phyloP scores from a whole-genome alignment of 2,888 invertebrate genomes.

The Leucania comma region DNA sequence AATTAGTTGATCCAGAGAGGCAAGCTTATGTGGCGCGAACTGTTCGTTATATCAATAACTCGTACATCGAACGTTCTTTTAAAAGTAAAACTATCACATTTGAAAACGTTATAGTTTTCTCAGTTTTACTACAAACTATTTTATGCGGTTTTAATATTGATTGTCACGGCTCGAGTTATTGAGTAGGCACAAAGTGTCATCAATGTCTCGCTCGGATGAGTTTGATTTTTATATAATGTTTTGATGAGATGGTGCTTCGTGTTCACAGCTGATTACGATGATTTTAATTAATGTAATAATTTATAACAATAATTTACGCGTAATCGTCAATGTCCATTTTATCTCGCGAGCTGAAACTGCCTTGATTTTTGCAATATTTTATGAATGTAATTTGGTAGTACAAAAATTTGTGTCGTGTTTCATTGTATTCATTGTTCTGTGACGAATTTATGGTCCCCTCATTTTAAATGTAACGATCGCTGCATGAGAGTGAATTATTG shows the following conservation, averaged over 20 bases:
- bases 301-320: conserved; percentile 68
- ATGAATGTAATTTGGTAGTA: conserved; percentile 80
- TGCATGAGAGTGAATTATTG: conserved; percentile 74
- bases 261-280: conserved; percentile 77
- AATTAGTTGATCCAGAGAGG: background rate
- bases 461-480: conserved; percentile 78
- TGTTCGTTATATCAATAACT: conserved; percentile 65
- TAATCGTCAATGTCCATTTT: conserved; percentile 65
- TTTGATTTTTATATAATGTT: conserved; percentile 69
- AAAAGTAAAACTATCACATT: conserved; percentile 65
- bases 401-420: conserved; percentile 81
- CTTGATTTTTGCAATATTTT: conserved; percentile 76
- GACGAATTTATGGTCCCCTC: conserved; percentile 82
- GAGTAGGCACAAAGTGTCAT: conserved; percentile 58
- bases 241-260: conserved; percentile 82
- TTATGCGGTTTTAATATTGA: conserved; percentile 52
- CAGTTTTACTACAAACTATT: conserved; percentile 64
- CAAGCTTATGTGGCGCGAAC: conserved; percentile 3
- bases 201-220: conserved; percentile 60
- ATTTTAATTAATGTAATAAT: conserved; percentile 66
- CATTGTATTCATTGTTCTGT: conserved; percentile 78
- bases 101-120: conserved; percentile 81
- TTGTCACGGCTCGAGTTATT: conserved; percentile 55
- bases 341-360: conserved; percentile 71
- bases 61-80: conserved; percentile 61